Evolutionary conservation across 2,797 vertebrate species (phyloP).

Genomic region (Oreochromis mossambicus): DNA sequence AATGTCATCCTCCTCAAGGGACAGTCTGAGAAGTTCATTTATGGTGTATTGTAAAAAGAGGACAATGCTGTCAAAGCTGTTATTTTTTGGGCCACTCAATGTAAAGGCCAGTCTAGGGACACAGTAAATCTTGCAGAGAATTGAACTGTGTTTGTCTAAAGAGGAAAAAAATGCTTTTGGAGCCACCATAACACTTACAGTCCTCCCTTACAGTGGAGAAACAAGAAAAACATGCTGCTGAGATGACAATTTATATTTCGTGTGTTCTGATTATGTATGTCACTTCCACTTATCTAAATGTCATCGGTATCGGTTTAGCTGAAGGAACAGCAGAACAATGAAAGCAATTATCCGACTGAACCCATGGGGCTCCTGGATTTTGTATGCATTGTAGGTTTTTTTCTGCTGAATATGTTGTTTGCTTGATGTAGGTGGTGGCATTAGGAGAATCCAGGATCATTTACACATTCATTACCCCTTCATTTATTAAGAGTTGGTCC

Average conservation of each 20-base stretch:
- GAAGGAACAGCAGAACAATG: background rate
- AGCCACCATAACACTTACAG: background rate
- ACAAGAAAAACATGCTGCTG: background rate
- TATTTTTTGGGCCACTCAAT: slow-evolving; percentile 21
- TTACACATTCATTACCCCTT: background rate
- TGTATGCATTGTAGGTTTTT: background rate
- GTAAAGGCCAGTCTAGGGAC: slow-evolving; percentile 24
- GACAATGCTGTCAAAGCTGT: slow-evolving; percentile 43
- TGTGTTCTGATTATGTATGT: background rate
- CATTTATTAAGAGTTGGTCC: background rate
- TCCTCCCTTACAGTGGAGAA: background rate
- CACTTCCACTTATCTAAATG: background rate
- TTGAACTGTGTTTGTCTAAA: slow-evolving; percentile 17
- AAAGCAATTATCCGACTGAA: background rate
- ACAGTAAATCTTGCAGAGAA: slow-evolving; percentile 22
- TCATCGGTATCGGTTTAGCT: slow-evolving; percentile 3
- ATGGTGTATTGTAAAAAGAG: slow-evolving; percentile 35
- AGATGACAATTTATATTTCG: background rate
- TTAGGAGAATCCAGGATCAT: background rate
- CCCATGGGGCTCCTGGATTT: background rate
- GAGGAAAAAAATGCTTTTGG: slow-evolving; percentile 8
- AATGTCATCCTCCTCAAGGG: slow-evolving; percentile 36
- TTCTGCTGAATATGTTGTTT: background rate
- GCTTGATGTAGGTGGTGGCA: background rate
- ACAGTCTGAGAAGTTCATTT: slow-evolving; percentile 47